phyloP scores from a whole-genome alignment of 2,888 invertebrate genomes.

The Coleophora flavipennella region DNA sequence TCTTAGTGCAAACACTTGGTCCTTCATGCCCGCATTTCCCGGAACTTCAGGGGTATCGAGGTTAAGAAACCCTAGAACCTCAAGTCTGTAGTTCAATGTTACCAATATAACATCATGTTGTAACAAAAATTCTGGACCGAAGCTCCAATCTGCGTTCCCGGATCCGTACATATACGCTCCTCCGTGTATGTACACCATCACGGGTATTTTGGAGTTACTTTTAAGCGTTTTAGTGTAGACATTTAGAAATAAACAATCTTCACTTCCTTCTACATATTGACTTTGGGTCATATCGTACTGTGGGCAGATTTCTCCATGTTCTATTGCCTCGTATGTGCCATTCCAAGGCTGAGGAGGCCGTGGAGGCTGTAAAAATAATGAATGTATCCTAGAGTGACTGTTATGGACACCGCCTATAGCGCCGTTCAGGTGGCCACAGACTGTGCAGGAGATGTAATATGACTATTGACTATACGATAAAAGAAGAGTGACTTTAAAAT shows the following conservation, averaged over 20 bases:
- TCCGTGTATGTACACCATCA: slow-evolving; percentile 49
- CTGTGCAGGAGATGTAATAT: too few relatives aligned
- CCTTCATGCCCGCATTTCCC: slow-evolving; percentile 44
- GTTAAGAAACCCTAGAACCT: slow-evolving; percentile 36
- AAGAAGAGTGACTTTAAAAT: background rate
- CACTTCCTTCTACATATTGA: slow-evolving; percentile 24
- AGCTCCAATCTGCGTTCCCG: slow-evolving; percentile 37
- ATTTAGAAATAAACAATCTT: slow-evolving; percentile 40
- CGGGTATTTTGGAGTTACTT: slow-evolving; percentile 27
- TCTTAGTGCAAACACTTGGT: slow-evolving; percentile 34
- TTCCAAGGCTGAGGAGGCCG: slow-evolving; percentile 30
- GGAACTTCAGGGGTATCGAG: slow-evolving; percentile 36
- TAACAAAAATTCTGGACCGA: slow-evolving; percentile 41
- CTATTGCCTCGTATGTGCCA: slow-evolving; percentile 30
- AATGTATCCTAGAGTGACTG: background rate
- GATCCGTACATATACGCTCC: slow-evolving; percentile 39
- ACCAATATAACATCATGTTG: slow-evolving; percentile 44
- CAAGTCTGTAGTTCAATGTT: slow-evolving; percentile 47
- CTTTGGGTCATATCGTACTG: slow-evolving; percentile 25
- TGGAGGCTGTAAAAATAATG: slow-evolving; percentile 30
- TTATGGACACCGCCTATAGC: too few relatives aligned
- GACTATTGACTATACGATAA: too few relatives aligned
- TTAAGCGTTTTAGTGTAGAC: slow-evolving; percentile 31
- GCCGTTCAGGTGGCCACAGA: too few relatives aligned
- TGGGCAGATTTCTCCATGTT: slow-evolving; percentile 36